Base-by-base conservation (phyloP, 2,888 invertebrate genomes). In the Monochamus alternatus region DNA sequence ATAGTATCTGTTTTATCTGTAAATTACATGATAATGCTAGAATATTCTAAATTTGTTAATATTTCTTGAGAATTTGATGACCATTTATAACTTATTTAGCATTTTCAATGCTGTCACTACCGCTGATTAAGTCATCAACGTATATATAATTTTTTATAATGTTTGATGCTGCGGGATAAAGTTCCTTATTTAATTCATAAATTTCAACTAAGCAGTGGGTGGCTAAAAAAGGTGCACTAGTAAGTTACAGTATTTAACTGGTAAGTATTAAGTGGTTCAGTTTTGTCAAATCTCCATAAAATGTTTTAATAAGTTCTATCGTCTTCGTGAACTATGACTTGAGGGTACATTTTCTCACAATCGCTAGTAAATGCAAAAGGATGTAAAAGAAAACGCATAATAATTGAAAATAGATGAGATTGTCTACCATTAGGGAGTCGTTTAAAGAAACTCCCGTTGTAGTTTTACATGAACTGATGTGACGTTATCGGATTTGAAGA, bases 31-130 rank as follows among this genome's bases (percentile, higher is more conserved):
- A 22, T 22, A 22, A 7, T 47, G 3, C 3, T 47, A 10, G 64
- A 44, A 31, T n/a, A 14, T 43, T 63, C 43, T 44, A 44, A 44
- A 12, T 47, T 22, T 5, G n/a, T 64, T 31, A 64, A 64, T 14
- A 64, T 64, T 7, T n/a, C 47, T 44, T n/a, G 47, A 44, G 8
- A 38, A 74, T 69, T 69, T 2, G 60, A 74, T 30, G 32, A 63
- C 52, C 52, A 52, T n/a, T 22, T 64, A 22, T 64, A 22, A 22
- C 8, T 14, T 14, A 14, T 47, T n/a, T 22, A 22, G 22, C 22
- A 22, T 22, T 22, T 22, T 22, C 22, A 22, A 22, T 22, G 22
- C 22, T 22, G 22, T 44, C 44, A 30, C 44, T 44, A 44, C 64
- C 47, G 22, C 22, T 47, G 30, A 63, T 63, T 22, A 64, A 30